Percentiles rank a stretch among this genome's conserved stretches.
phyloP scores from a whole-genome alignment of 2,113 vertebrate species.

The Cariama cristata region DNA sequence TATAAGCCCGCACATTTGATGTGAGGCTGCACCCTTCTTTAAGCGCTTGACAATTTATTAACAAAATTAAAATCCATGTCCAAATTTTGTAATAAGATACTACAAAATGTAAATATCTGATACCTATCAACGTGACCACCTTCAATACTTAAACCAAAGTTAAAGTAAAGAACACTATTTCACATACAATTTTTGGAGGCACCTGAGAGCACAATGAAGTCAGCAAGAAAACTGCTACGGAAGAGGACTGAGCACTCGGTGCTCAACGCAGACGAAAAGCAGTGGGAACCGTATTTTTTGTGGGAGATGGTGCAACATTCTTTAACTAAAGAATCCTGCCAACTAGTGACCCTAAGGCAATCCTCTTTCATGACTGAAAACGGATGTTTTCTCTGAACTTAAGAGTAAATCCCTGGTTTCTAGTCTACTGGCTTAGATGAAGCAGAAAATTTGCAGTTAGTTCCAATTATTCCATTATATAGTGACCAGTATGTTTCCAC shows the following conservation, averaged over 20 bases:
- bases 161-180: not conserved
- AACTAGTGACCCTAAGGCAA: not conserved
- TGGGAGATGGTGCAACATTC: not conserved
- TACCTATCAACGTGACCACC: not conserved
- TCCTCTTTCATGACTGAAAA: conserved; percentile 30
- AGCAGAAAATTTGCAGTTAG: not conserved
- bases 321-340: not conserved
- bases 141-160: not conserved
- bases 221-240: not conserved
- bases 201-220: not conserved
- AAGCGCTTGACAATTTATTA: not conserved
- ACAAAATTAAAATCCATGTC: not conserved
- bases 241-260: not conserved
- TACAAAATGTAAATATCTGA: not conserved
- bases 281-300: not conserved
- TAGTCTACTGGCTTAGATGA: not conserved
- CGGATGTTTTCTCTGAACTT: not conserved
- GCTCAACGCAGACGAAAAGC: not conserved
- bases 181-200: not conserved
- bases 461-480: not conserved
- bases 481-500: not conserved
- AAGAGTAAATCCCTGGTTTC: not conserved
- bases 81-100: not conserved
- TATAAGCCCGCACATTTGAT: not conserved
- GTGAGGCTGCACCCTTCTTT: not conserved